Base-by-base conservation (phyloP, 2,888 invertebrate species). In the Capitulum mitella region DNA sequence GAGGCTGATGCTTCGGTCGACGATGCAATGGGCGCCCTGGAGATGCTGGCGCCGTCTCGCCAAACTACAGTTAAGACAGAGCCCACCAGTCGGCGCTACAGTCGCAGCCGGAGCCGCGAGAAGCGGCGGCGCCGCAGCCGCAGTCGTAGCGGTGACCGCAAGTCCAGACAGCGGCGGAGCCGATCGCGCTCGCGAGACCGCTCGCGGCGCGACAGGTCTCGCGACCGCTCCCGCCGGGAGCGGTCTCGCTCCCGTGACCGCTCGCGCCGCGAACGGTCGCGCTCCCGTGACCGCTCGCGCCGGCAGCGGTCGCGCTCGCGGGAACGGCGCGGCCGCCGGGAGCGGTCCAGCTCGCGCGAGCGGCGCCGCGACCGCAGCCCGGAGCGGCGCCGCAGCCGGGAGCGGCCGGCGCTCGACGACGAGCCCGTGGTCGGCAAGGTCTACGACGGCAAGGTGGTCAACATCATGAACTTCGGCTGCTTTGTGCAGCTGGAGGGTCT, bases 381-480 rank as follows among this genome's bases (percentile, higher is more conserved):
- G 29, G 54, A 48, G 19, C 29, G 54, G 29, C 54, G 16, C 40
- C 40, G 43, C 54, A 54, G 29, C 26, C 40, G 22, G 26, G 43
- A 64, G 43, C 64, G 37, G 32, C 76, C 34, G 43, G 14, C 48
- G 54, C 70, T 70, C 64, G 82, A 82, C 79, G 82, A 82, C 61
- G 80, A 81, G 79, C 82, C 82, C 32, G 78, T 80, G 34, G 80
- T 82, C 3, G 82, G 82, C 22, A 82, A 81, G 80, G 80, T 99
- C 82, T 98, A 97, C 85, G 90, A 90, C 81, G 99, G 97, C 0
- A 93, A 94, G 86, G 95, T 99, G 0, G 94, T 95, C 0, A 98
- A 95, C 84, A 93, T 98, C 82, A 96, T 97, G 78, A 92, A 94
- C n/a, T 99, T 98, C 87, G 99, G 99, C 1, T 98, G 98, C 85